Conservation (phyloP, 1,140 invertebrate species). For the Varroa destructor region DNA sequence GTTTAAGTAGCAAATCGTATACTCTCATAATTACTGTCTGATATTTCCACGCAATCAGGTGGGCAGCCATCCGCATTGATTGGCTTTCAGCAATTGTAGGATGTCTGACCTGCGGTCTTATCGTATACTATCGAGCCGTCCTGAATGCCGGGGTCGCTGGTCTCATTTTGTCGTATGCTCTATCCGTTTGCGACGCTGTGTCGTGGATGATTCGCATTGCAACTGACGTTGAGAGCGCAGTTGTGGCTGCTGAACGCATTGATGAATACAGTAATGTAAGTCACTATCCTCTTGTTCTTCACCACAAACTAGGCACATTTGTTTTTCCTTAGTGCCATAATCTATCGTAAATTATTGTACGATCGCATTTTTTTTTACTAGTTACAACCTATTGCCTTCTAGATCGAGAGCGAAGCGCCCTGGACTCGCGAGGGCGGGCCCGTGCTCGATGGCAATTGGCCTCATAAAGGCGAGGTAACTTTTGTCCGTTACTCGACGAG, state of each 20-base stretch:
- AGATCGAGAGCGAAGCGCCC: constrained; percentile 21
- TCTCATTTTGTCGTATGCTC: not conserved
- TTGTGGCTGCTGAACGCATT: constrained; percentile 50
- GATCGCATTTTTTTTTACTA: too few species aligned
- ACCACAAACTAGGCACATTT: too few species aligned
- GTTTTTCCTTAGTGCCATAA: too few species aligned
- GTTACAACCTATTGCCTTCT: too few species aligned
- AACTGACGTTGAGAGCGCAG: constrained; percentile 49
- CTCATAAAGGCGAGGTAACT: constrained; percentile 32
- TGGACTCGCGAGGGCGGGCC: not conserved
- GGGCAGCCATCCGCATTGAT: constrained; percentile 5
- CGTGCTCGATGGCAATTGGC: constrained; percentile 33
- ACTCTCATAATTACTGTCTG: not conserved
- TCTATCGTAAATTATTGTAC: too few species aligned
- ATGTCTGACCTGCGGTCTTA: not conserved
- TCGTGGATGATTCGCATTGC: constrained; percentile 48
- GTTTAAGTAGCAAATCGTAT: too few species aligned
- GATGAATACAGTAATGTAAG: constrained; percentile 46
- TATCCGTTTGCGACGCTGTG: constrained; percentile 1
- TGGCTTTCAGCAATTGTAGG: not conserved
- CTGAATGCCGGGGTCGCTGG: constrained; percentile 10
- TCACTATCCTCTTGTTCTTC: constrained; percentile 23
- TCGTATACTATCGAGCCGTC: not conserved
- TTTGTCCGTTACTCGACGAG: constrained; percentile 34
- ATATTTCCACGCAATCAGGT: not conserved